Percentiles rank a stretch among this genome's conserved stretches.
phyloP scores from a whole-genome alignment of 1,140 invertebrate species.

The Tribolium castaneum region DNA sequence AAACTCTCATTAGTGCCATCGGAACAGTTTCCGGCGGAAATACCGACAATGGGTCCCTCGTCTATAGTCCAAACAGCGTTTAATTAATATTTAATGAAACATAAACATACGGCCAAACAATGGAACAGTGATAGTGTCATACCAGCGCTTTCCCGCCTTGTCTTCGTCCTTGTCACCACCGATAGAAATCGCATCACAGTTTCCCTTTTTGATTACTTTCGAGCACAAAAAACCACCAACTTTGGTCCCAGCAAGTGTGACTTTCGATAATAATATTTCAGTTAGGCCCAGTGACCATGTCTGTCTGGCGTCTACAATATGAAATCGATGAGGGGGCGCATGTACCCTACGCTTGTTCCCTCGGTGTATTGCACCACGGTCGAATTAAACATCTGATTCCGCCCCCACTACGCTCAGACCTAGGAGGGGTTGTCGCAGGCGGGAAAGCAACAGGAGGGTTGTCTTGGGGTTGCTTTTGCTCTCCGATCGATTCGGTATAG shows the following conservation, averaged over 20 bases:
- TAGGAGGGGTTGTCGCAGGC: background rate
- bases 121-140: slow-evolving; percentile 12
- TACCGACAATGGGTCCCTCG: background rate
- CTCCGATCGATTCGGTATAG: slow-evolving; percentile 5
- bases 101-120: slow-evolving; percentile 22
- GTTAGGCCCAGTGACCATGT: slow-evolving; percentile 55
- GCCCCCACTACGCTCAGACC: slow-evolving; percentile 9
- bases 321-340: slow-evolving; percentile 59
- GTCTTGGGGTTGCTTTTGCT: background rate
- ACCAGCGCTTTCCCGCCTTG: slow-evolving; percentile 32
- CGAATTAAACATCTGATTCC: slow-evolving; percentile 49
- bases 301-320: slow-evolving; percentile 53
- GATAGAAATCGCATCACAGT: slow-evolving; percentile 31
- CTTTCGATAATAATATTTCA: slow-evolving; percentile 50
- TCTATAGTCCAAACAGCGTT: background rate
- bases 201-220: background rate
- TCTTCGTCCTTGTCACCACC: background rate
- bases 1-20: background rate
- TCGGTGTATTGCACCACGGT: slow-evolving; percentile 49
- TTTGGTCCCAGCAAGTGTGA: slow-evolving; percentile 5
- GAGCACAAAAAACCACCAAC: background rate
- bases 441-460: slow-evolving; percentile 45
- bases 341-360: slow-evolving; percentile 48
- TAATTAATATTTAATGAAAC: slow-evolving; percentile 26
- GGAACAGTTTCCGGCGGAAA: background rate